These are phyloP conservation scores for Coecobrya sp. DNA, from an alignment of 2,888 invertebrate species.

Conservation along the genomic window DNA sequence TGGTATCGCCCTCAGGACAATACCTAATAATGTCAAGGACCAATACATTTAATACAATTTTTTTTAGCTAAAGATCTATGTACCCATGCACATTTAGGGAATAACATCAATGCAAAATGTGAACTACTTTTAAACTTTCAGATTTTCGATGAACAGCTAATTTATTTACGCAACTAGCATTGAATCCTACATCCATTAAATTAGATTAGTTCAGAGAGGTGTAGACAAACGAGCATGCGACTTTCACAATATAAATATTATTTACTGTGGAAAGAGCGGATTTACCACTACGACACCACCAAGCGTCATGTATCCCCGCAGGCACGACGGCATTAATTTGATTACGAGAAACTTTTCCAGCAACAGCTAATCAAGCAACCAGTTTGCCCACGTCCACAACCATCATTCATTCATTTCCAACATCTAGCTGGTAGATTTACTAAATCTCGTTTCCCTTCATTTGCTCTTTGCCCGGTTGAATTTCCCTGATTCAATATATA, in stretches of 20 bases:
- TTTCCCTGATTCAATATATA: background rate
- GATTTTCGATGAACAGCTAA: too few relatives aligned
- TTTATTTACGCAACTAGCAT: too few relatives aligned
- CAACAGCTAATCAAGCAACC: slow-evolving; percentile 79
- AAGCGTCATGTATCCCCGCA: slow-evolving; percentile 53
- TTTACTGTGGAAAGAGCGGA: background rate
- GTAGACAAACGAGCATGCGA: too few relatives aligned
- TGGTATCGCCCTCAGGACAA: too few relatives aligned
- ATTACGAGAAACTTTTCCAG: slow-evolving; percentile 82
- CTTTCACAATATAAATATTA: background rate
- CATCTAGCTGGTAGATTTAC: slow-evolving; percentile 20
- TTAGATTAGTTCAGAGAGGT: too few relatives aligned
- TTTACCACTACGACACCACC: background rate
- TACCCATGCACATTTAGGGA: too few relatives aligned
- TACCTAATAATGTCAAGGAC: too few relatives aligned
- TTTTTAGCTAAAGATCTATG: too few relatives aligned
- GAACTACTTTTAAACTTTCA: too few relatives aligned
- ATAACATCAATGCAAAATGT: too few relatives aligned
- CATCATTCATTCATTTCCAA: slow-evolving; percentile 68
- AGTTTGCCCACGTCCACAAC: slow-evolving; percentile 65
- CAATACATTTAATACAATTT: too few relatives aligned
- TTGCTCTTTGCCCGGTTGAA: background rate
- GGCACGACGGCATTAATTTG: slow-evolving; percentile 84
- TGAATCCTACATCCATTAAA: too few relatives aligned
- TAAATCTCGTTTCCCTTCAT: slow-evolving; percentile 36